phyloP scores from a whole-genome alignment of 2,888 invertebrate genomes.

The Tipula vernalis region DNA sequence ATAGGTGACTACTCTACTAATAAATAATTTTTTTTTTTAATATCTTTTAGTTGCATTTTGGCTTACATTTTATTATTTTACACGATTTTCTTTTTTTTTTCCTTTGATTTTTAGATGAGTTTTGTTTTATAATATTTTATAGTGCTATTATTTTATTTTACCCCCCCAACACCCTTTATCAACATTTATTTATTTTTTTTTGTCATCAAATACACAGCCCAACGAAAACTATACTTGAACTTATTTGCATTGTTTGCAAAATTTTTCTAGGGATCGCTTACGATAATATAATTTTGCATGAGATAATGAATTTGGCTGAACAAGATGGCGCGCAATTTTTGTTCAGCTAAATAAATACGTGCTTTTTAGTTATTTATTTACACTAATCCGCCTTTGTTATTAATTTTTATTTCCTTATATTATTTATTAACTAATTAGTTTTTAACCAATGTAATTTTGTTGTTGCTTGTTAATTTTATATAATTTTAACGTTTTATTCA shows the following conservation, averaged over 20 bases:
- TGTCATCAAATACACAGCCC: neutral
- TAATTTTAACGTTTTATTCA: neutral
- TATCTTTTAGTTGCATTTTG: neutral
- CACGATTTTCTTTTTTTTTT: neutral
- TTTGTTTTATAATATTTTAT: neutral
- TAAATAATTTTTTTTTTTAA: conserved; percentile 4
- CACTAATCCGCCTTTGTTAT: neutral
- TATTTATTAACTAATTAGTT: neutral
- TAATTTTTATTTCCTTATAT: neutral
- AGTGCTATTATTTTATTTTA: neutral
- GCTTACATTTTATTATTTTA: neutral
- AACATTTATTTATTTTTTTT: neutral
- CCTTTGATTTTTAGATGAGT: neutral
- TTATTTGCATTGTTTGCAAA: neutral
- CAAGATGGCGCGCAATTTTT: neutral
- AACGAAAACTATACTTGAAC: neutral
- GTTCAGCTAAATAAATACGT: neutral
- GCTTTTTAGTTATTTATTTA: neutral
- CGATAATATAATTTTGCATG: neutral
- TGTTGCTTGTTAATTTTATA: neutral
- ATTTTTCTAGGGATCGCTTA: neutral
- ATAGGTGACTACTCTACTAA: neutral
- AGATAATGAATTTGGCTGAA: neutral
- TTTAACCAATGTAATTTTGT: neutral
- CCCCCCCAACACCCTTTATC: neutral